These are phyloP conservation scores for Nasonia longicornis DNA, from an alignment of 1,140 invertebrate genomes.

Conservation along the genomic window DNA sequence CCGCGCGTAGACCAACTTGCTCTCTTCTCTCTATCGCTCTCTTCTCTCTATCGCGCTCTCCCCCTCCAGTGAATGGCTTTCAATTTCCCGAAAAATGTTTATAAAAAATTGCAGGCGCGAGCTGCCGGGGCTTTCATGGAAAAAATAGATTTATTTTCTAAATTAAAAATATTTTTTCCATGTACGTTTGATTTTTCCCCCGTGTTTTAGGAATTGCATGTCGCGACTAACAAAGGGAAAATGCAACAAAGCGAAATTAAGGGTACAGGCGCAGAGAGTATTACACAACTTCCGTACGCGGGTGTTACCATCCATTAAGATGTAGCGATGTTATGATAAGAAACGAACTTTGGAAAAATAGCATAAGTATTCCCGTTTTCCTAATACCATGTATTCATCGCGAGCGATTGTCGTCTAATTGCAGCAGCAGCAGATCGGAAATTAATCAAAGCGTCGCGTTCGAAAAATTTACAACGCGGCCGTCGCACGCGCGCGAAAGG, in stretches of 20 bases:
- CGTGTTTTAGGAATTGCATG: neutral
- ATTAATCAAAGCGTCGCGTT: slow-evolving; percentile 63
- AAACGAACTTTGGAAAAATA: no score
- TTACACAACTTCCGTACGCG: neutral
- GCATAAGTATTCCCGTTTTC: no score
- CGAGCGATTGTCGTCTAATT: slow-evolving; percentile 18
- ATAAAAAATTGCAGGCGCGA: neutral
- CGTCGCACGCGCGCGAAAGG: neutral
- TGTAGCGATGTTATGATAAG: no score
- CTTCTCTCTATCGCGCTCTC: neutral
- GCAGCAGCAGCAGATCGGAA: slow-evolving; percentile 47
- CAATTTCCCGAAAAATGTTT: slow-evolving; percentile 30
- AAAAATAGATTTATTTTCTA: slow-evolving; percentile 11
- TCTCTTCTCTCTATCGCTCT: neutral
- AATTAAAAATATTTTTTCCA: slow-evolving; percentile 4
- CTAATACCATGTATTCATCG: neutral
- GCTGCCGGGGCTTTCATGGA: neutral
- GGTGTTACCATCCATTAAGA: no score
- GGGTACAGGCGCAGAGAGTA: neutral
- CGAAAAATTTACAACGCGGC: slow-evolving; percentile 19
- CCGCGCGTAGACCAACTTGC: neutral
- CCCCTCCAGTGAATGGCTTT: slow-evolving; percentile 16
- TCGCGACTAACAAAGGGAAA: neutral
- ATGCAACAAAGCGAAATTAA: neutral
- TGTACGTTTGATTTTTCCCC: neutral